Conservation (phyloP, 2,113 vertebrate genomes). For the Gallinago undulata region DNA sequence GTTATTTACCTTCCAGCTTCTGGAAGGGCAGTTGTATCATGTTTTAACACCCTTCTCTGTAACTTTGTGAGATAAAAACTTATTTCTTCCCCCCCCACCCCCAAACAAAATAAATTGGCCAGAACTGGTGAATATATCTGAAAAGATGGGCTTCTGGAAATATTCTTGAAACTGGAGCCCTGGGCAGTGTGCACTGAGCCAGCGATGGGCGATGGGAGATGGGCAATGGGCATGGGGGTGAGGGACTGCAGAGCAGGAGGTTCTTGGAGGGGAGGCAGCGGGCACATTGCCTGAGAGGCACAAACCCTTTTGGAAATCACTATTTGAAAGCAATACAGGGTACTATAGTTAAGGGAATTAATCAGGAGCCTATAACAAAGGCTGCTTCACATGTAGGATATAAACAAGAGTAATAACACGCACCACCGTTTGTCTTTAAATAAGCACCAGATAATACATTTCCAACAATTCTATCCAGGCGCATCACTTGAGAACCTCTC, state of each 20-base stretch:
- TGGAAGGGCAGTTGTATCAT: neutral
- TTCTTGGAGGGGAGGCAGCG: neutral
- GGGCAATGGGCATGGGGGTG: neutral
- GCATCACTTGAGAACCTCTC: conserved; percentile 24
- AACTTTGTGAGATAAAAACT: neutral
- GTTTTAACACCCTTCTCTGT: neutral
- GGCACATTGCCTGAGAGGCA: neutral
- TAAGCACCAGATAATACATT: neutral
- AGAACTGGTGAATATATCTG: neutral
- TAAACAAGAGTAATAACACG: neutral
- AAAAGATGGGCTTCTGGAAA: neutral
- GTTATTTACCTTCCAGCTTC: neutral
- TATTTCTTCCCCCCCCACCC: neutral
- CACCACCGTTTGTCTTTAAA: neutral
- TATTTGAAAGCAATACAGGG: neutral
- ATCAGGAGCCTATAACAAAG: neutral
- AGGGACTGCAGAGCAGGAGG: neutral
- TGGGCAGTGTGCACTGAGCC: neutral
- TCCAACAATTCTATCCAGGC: conserved; percentile 6
- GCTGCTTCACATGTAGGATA: neutral
- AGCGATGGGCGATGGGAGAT: neutral
- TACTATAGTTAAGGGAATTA: neutral
- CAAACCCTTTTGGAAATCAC: neutral
- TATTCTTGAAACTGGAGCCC: neutral
- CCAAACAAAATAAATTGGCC: neutral